These are phyloP conservation scores for Pseudorectes ferrugineus DNA, from an alignment of 2,113 vertebrate species.

Conservation along the genomic window DNA sequence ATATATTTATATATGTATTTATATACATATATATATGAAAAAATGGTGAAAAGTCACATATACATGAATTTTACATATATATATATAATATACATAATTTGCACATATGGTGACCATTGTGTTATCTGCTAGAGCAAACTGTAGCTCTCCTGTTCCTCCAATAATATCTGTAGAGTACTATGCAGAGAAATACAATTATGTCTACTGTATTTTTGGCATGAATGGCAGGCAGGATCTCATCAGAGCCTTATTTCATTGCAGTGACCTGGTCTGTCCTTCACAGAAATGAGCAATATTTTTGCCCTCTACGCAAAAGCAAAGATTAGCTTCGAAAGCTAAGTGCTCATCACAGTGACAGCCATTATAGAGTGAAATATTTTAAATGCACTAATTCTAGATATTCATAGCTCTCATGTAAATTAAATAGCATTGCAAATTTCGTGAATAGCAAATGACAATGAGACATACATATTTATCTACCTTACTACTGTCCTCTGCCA, in stretches of 20 bases:
- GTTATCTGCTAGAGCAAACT: background rate
- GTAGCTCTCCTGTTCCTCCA: background rate
- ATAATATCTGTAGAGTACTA: background rate
- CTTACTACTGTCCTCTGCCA: background rate
- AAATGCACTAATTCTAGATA: constrained; percentile 3
- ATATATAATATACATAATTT: too few relatives aligned
- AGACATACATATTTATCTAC: background rate
- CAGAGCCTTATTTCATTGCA: background rate
- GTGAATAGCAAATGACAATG: background rate
- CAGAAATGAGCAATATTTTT: background rate
- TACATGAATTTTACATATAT: background rate
- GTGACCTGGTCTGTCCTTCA: background rate
- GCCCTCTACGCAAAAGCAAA: background rate
- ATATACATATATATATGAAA: background rate
- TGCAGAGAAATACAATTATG: background rate
- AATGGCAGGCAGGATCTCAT: background rate
- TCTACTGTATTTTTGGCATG: background rate
- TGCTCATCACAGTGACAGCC: background rate
- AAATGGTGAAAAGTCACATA: background rate
- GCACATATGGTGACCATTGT: background rate
- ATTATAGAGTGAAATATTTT: constrained; percentile 14
- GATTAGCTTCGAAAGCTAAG: background rate
- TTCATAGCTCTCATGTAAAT: background rate
- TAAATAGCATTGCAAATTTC: background rate
- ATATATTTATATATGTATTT: background rate